phyloP scores from a whole-genome alignment of 2,888 invertebrate species.

The Elgonia sp. region DNA sequence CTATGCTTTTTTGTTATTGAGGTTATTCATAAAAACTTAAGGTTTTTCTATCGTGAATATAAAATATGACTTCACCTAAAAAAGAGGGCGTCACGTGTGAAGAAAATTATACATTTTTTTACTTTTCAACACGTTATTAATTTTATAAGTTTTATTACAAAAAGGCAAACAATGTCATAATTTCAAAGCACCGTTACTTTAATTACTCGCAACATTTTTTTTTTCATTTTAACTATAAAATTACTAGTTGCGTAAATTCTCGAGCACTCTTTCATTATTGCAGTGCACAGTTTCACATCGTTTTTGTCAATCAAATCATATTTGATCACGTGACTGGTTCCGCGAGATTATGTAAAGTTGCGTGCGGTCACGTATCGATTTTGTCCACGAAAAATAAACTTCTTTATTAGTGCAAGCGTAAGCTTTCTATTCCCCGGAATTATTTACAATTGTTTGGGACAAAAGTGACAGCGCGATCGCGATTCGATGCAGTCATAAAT shows the following conservation, averaged over 20 bases:
- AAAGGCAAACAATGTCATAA: no score
- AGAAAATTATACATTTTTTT: neutral
- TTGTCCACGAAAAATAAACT: conserved; percentile 56
- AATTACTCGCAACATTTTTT: conserved; percentile 2
- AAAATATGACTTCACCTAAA: neutral
- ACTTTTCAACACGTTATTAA: neutral
- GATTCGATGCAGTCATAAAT: conserved; percentile 11
- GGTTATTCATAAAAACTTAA: conserved; percentile 6
- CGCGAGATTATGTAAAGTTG: conserved; percentile 69
- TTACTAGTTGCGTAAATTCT: neutral
- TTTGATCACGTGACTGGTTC: conserved; percentile 57
- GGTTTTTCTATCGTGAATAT: neutral
- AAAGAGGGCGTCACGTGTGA: neutral
- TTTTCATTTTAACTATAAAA: neutral
- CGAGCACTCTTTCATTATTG: neutral
- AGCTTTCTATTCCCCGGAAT: conserved; percentile 9
- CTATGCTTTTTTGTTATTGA: conserved; percentile 16
- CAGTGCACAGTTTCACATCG: conserved; percentile 5
- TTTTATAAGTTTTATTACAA: neutral
- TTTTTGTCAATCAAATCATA: conserved; percentile 65
- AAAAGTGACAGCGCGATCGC: conserved; percentile 25
- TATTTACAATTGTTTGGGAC: conserved; percentile 37
- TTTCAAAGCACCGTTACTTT: neutral
- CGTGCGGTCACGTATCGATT: conserved; percentile 62
- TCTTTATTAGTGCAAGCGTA: conserved; percentile 62